Evolutionary conservation across 2,113 vertebrate genomes (phyloP), one percentile per base, ranked within the genome.

Genomic region (Clarias magur): DNA sequence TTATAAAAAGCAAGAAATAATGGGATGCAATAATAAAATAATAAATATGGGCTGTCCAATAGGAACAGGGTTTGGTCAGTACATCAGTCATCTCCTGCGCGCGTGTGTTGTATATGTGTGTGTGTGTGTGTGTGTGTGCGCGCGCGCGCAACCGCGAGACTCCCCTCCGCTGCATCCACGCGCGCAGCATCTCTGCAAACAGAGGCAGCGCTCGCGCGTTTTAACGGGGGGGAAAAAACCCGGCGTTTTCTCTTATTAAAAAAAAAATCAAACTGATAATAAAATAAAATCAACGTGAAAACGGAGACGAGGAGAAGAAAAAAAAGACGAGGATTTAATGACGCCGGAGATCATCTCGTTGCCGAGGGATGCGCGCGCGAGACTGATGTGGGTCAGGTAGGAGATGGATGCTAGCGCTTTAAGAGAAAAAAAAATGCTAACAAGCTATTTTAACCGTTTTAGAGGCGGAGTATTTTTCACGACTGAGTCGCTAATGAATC

Each of bases 131-230:
- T 25, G 59, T n/a, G 59, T 62, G 79, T 23, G 56, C 3, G 62
- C 4, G 63, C 9, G 82, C 19, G 82, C 21, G 82, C 21, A 23
- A 15, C 17, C 62, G 82, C 23, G 67, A 30, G 48, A 30, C 63
- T 83, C 63, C 42, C 15, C 11, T 82, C 87, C 57, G 84, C 57
- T 85, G 84, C 80, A 48, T 48, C 48, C 48, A 88, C 79, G 76
- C 78, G 75, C 80, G 85, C 88, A 89, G 88, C 85, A 83, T 83
- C 84, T 17, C 68, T 84, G 83, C 27, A n/a, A 84, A 84, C 53
- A 84, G 42, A 83, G 53, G 67, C 83, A 63, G 76, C 76, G 9
- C 87, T 84, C 63, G 73, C 70, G 76, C 68, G 84, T 42, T 34
- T 62, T 56, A 78, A 42, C 27, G 79, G 68, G 34, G 34, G 34